phyloP scores from a whole-genome alignment of 2,113 vertebrate genomes.

The Sphyrna mokarran region DNA sequence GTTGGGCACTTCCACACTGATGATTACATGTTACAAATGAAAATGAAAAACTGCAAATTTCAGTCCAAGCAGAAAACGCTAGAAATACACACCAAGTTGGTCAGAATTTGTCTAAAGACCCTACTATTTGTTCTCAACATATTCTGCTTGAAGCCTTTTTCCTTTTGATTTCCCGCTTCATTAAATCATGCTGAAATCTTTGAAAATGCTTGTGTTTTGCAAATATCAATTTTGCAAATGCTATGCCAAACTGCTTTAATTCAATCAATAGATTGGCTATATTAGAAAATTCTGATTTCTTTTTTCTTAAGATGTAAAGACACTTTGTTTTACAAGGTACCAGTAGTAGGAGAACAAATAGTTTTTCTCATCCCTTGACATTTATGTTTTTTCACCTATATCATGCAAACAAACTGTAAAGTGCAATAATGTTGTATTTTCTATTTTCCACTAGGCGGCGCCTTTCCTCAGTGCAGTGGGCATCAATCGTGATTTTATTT shows the following conservation, averaged over 20 bases:
- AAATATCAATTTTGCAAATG: background rate
- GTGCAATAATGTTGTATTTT: background rate
- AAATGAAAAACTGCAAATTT: background rate
- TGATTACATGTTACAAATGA: background rate
- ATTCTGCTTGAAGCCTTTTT: background rate
- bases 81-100: background rate
- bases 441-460: constrained; percentile 61
- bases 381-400: background rate
- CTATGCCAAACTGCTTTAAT: background rate
- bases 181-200: background rate
- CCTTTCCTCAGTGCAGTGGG: constrained; percentile 88
- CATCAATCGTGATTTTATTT: constrained; percentile 81
- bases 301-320: background rate
- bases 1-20: background rate
- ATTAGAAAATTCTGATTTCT: background rate
- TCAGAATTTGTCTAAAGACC: too few species aligned
- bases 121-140: background rate
- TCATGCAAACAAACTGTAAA: background rate
- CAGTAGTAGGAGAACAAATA: background rate
- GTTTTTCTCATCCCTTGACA: background rate
- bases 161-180: background rate
- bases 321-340: background rate
- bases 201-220: background rate
- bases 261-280: background rate
- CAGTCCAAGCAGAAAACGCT: background rate